Conservation (phyloP, 92 coral and sea anemone species). For the Actinostola sp. region DNA sequence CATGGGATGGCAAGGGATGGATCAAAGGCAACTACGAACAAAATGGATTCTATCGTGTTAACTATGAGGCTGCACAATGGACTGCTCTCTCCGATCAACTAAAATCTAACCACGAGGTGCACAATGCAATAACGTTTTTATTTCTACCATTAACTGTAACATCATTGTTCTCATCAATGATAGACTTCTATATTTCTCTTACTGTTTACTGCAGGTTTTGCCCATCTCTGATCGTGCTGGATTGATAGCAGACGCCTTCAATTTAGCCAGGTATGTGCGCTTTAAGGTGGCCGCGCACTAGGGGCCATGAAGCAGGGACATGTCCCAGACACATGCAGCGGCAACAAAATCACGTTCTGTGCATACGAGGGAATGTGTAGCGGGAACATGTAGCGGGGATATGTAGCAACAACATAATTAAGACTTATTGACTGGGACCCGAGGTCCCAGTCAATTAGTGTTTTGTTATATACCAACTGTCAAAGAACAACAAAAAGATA, state of each 20-base stretch:
- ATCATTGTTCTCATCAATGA: constrained; percentile 9
- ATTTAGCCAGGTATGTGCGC: constrained; percentile 66
- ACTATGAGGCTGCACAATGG: constrained; percentile 72
- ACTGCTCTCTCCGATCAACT: constrained; percentile 51
- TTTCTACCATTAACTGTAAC: constrained; percentile 32
- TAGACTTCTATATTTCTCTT: not conserved
- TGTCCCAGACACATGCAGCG: too few relatives aligned
- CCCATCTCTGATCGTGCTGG: constrained; percentile 77
- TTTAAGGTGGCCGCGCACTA: too few relatives aligned
- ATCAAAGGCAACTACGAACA: constrained; percentile 79
- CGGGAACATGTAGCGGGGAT: too few relatives aligned
- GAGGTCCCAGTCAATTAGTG: too few relatives aligned
- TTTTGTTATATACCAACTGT: too few relatives aligned
- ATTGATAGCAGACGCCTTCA: constrained; percentile 75
- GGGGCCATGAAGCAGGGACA: too few relatives aligned
- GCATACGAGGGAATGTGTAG: too few relatives aligned
- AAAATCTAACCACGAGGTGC: constrained; percentile 50
- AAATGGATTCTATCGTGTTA: constrained; percentile 74
- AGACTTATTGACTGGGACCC: too few relatives aligned
- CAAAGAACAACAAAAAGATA: too few relatives aligned
- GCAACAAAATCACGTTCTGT: too few relatives aligned
- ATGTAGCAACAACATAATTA: too few relatives aligned
- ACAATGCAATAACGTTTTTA: not conserved
- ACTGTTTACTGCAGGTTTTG: not conserved
- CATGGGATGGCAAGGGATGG: constrained; percentile 74